These are phyloP conservation scores for Kryptopterus vitreolus DNA, from an alignment of 2,797 vertebrate genomes.

Conservation along the genomic window DNA sequence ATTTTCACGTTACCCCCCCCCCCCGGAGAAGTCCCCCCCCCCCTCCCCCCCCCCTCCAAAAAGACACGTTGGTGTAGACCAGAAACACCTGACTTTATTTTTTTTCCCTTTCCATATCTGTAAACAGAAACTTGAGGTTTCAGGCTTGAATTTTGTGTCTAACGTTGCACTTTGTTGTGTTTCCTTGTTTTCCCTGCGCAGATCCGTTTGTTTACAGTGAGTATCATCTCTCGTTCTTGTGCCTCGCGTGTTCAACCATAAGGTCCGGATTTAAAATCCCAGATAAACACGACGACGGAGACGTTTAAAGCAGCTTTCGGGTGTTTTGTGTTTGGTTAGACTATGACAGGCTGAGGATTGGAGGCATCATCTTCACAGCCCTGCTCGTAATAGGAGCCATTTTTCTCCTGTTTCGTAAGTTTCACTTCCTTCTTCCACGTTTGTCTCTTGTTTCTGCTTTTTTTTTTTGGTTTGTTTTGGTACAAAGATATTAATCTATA, in stretches of 20 bases:
- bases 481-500: background rate
- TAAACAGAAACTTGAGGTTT: background rate
- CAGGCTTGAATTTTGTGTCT: conserved; percentile 11
- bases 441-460: background rate
- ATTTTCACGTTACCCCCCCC: background rate
- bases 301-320: background rate
- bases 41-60: no score
- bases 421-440: background rate
- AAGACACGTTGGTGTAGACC: no score
- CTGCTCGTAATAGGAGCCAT: conserved; percentile 67
- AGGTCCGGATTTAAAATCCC: background rate
- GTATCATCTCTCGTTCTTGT: conserved; percentile 45
- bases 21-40: no score
- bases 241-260: background rate
- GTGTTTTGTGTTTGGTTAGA: conserved; percentile 59
- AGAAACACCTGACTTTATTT: background rate
- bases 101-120: background rate
- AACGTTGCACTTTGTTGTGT: background rate
- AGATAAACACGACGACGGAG: background rate
- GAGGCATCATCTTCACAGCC: conserved; percentile 66
- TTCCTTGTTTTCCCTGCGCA: conserved; percentile 38
- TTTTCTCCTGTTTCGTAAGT: conserved; percentile 70
- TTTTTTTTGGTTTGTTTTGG: background rate
- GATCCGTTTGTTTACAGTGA: conserved; percentile 77
- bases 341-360: conserved; percentile 75